Base-by-base conservation (phyloP, 1,140 invertebrate species). In the Drosophila ironensis region DNA sequence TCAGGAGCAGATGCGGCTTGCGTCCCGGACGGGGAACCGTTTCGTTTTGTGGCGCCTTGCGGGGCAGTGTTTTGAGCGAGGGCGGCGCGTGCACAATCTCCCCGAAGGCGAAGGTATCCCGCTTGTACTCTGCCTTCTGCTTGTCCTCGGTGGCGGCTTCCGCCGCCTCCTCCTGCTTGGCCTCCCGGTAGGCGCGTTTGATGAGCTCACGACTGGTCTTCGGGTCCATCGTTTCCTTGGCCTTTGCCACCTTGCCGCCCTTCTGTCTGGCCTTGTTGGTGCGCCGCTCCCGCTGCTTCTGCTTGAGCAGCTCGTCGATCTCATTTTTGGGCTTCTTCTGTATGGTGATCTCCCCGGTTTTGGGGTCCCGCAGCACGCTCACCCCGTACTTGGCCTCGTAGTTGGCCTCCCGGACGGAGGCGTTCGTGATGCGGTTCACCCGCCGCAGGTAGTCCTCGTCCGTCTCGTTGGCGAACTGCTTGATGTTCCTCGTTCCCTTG, bases 71-170 rank as follows among this genome's bases (percentile, higher is more conserved):
- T 54, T 86, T 91, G 0, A 94, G 66, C 37, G 89, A 87, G 1
- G 94, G 94, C 9, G 94, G 94, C 11, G 90, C 92, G 80, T 94
- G 92, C 0, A 89, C 93, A 25, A 93, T 90, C 87, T 95, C 94
- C 0, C 93, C 93, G 89, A 95, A 95, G 74, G 91, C 88, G 19
- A 94, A 80, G 12, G 91, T 72, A 72, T 94, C 94, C 37, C 89
- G 40, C 35, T 88, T 88, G 47, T 74, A 90, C 30, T 90, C 89
- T 0, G 41, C 30, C 7, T 53, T 33, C 25, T 78, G 54, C 20
- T 67, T 89, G 45, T 91, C 77, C 47, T 91, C 91, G 16, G 25
- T 19, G 3, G 42, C 45, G 3, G 42, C n/a, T n/a, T n/a, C n/a
- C n/a, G n/a, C n/a, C n/a, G n/a, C n/a, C n/a, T n/a, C 37, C 45